Percentiles rank a stretch among this genome's conserved stretches.
These are phyloP conservation scores for Eupleurogrammus muticus DNA, from an alignment of 2,797 vertebrate species.

Conservation along the genomic window DNA sequence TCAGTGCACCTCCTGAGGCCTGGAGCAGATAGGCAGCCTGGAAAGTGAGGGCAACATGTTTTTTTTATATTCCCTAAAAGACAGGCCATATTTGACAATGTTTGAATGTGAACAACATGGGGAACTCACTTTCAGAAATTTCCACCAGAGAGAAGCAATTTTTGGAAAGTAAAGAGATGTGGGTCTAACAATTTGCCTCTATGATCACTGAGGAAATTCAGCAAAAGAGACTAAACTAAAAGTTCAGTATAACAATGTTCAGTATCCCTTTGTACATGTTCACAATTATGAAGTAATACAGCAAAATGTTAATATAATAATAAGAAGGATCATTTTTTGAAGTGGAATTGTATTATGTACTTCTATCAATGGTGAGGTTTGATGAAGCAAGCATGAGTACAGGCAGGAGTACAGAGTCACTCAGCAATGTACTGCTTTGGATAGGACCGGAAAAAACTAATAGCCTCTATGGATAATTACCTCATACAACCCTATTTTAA, in stretches of 20 bases:
- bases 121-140: constrained; percentile 17
- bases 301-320: constrained; percentile 17
- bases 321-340: too few species aligned
- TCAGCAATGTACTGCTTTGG: too few species aligned
- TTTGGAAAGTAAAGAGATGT: constrained; percentile 2
- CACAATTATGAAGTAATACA: constrained; percentile 26
- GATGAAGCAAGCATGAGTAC: too few species aligned
- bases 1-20: constrained; percentile 44
- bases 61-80: constrained; percentile 30
- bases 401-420: too few species aligned
- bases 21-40: constrained; percentile 26
- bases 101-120: constrained; percentile 17
- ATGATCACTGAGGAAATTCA: constrained; percentile 38
- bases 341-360: too few species aligned
- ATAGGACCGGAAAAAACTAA: too few species aligned
- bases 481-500: too few species aligned
- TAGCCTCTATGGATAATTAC: too few species aligned
- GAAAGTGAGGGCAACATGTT: constrained; percentile 22
- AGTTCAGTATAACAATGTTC: constrained; percentile 22
- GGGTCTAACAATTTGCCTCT: constrained; percentile 5
- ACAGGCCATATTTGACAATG: constrained; percentile 19
- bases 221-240: constrained; percentile 14
- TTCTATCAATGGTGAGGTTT: too few species aligned
- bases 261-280: constrained; percentile 16
- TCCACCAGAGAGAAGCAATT: background rate